A percentile compares a stretch with the other conserved stretches of the same genome.
Evolutionary conservation across 35 echinoderm and acorn worm genomes (phyloP).

Genomic region (Heliocidaris erythrogramma): DNA sequence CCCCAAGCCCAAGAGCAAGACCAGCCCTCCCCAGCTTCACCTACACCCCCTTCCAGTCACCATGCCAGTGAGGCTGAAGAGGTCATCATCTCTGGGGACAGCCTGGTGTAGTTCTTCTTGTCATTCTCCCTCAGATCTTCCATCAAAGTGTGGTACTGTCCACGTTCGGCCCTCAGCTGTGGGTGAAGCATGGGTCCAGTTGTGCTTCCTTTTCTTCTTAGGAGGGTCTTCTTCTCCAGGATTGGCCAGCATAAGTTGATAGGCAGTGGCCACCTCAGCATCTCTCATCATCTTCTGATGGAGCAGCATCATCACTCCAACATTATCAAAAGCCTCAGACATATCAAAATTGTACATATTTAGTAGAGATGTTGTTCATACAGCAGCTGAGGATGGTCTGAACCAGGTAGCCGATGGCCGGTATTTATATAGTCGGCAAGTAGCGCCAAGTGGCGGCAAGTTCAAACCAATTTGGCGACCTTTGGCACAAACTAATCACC

Average conservation of each 20-base stretch:
- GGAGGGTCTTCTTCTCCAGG: constrained; percentile 18
- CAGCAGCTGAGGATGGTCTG: constrained; percentile 22
- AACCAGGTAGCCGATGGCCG: neutral
- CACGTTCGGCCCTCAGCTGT: constrained; percentile 24
- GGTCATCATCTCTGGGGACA: no score
- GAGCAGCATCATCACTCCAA: constrained; percentile 21
- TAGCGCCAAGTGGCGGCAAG: constrained; percentile 21
- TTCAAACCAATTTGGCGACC: constrained; percentile 18
- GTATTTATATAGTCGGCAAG: constrained; percentile 28
- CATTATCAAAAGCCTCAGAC: no score
- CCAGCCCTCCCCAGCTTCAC: no score
- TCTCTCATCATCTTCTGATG: constrained; percentile 25
- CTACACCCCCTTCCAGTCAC: no score
- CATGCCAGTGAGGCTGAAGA: no score
- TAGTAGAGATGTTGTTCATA: constrained; percentile 42
- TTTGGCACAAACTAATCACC: constrained; percentile 32
- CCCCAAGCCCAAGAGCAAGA: no score
- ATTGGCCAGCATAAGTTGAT: constrained; percentile 22
- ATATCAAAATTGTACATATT: constrained; percentile 45
- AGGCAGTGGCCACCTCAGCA: constrained; percentile 33
- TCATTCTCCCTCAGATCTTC: no score
- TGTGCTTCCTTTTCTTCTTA: neutral
- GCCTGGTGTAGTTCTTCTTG: no score
- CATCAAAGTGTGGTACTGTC: constrained; percentile 34
- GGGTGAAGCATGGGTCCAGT: constrained; percentile 10